Evolutionary conservation across 1,140 invertebrate species (phyloP), one percentile per base, ranked within the genome.

Genomic region (Drosophila melanica): DNA sequence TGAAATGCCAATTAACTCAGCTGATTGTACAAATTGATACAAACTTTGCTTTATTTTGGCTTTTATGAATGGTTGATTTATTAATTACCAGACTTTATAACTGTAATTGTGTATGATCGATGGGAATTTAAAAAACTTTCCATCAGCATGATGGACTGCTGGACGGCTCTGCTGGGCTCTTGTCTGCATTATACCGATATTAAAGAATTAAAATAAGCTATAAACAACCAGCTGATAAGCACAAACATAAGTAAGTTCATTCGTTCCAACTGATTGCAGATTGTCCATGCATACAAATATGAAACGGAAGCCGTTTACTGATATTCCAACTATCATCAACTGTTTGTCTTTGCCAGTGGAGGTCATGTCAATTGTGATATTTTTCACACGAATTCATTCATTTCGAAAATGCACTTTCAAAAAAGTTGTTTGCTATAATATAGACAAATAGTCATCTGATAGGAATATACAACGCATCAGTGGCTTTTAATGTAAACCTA

Each of bases 61-160:
- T 58, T 30, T 58, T 58, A 58, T 45, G 55, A 58, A 58, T 47
- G 27, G 20, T 37, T 66, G 53, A 79, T 57, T 57, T 44, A 41
- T 55, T 55, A 41, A 41, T n/a, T 30, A 12, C 54, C 8, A 10
- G 54, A 33, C 27, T 58, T 37, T n/a, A 18, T 39, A 4, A 18
- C 30, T 48, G 12, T 10, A 42, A 64, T 73, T 78, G 51, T 37
- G 30, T 11, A 50, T 68, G 66, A 79, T 79, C 77, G 69, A 79
- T 79, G 72, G 45, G 39, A 42, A 51, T 41, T 12, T 57, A 18
- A 30, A 54, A 79, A 79, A 75, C 35, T 79, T 79, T 79, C 77
- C 77, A 59, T 67, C 75, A 45, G n/a, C 12, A 6, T 11, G 59
- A 54, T 54, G 59, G 20, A 63, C n/a, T n/a, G 30, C 4, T 30